Evolutionary conservation across 1,140 invertebrate species (phyloP).

Genomic region (Macrosteles quadrilineatus): DNA sequence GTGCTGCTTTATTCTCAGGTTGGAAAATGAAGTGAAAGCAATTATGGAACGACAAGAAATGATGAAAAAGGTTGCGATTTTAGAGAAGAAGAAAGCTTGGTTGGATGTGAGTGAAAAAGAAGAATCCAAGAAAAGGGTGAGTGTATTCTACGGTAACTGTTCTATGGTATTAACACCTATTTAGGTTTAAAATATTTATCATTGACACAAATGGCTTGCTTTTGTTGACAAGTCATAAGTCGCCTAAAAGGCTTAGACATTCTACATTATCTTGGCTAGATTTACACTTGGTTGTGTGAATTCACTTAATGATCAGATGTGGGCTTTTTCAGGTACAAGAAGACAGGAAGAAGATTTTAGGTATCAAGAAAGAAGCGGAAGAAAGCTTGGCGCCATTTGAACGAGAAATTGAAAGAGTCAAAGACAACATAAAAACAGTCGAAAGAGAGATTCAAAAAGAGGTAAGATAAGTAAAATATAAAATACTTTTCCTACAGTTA

Average conservation of each 20-base stretch:
- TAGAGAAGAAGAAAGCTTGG: constrained; percentile 69
- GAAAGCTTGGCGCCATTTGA: constrained; percentile 30
- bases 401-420: constrained; percentile 28
- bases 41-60: constrained; percentile 59
- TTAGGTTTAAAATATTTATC: too few species aligned
- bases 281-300: too few species aligned
- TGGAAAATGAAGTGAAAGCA: constrained; percentile 59
- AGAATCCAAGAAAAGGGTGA: constrained; percentile 53
- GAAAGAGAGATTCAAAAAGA: not conserved
- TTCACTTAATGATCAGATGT: too few species aligned
- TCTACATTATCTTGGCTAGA: too few species aligned
- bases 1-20: too few species aligned
- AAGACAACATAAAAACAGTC: not conserved
- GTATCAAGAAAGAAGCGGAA: constrained; percentile 24
- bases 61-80: constrained; percentile 53
- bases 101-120: constrained; percentile 60
- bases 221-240: too few species aligned
- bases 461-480: not conserved
- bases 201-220: too few species aligned
- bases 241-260: too few species aligned
- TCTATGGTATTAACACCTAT: too few species aligned
- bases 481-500: too few species aligned
- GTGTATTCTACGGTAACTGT: constrained; percentile 33
- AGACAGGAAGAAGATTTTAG: not conserved
- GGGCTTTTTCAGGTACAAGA: not conserved